Base-by-base conservation (phyloP, 2,888 invertebrate genomes). In the Helleia helle region DNA sequence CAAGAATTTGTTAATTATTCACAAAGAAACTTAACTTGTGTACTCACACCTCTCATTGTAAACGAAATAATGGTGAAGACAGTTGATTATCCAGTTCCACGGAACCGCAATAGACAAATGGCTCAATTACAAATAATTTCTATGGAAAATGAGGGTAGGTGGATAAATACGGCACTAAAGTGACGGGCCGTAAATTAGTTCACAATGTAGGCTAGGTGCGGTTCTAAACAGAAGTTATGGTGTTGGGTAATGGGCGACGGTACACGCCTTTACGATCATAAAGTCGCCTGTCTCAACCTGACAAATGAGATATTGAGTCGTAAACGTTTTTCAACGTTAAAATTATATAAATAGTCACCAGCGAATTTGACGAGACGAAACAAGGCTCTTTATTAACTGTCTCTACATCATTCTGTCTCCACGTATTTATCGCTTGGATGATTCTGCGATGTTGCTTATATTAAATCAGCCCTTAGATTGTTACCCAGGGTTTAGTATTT, bases 171-270 rank as follows among this genome's bases (percentile, higher is more conserved):
- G 46, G 49, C 51, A 51, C 48, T 57, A 51, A 61, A 62, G 55
- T 65, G 74, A 65, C 69, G 57, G 48, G 58, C 53, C 56, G 62
- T 69, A 69, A 71, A 68, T 72, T 67, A 65, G 54, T 62, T 53
- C 54, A 75, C 73, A 69, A 66, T 68, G 68, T 60, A 56, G 53
- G 56, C 47, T 40, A 52, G 59, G 56, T 55, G 65, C 54, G 65
- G 54, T 58, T 56, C 63, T 73, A 72, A 76, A 71, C 68, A 71
- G 66, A 65, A 81, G 71, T 76, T 73, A 79, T 68, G 68, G 71
- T 66, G 68, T 62, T 68, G 70, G 72, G 71, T 75, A 71, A 75
- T 67, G 65, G 61, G 55, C 47, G 57, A 57, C 55, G 56, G 54
- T 54, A 61, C 52, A 56, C 52, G 50, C 55, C 65, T 72, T 75